Percentiles rank a stretch among this genome's conserved stretches.
Conservation (phyloP, 2,797 vertebrate species). For the Delichon dasypus region DNA sequence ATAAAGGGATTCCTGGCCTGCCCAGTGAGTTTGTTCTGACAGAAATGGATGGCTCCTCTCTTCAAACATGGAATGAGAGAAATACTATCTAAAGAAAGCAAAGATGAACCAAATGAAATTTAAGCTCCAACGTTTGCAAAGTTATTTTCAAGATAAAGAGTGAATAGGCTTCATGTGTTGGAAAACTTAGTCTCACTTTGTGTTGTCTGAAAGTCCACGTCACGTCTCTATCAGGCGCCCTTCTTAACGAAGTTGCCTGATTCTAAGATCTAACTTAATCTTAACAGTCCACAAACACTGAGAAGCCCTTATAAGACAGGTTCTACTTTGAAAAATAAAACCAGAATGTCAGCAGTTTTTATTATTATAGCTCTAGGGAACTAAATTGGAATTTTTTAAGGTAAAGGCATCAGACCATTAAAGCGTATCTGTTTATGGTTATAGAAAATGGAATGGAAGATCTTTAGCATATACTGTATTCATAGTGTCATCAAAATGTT, state of each 20-base stretch:
- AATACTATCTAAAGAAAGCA: neutral
- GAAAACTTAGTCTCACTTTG: neutral
- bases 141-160: neutral
- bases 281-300: neutral
- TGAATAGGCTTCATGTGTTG: neutral
- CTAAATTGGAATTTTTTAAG: conserved; percentile 74
- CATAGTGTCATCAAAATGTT: conserved; percentile 66
- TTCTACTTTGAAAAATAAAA: conserved; percentile 60
- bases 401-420: conserved; percentile 73
- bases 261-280: neutral
- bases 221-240: neutral
- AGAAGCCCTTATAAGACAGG: neutral
- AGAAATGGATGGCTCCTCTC: neutral
- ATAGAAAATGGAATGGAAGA: conserved; percentile 69
- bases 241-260: neutral
- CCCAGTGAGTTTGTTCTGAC: neutral
- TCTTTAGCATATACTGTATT: conserved; percentile 69
- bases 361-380: conserved; percentile 70
- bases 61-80: neutral
- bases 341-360: conserved; percentile 71
- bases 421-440: conserved; percentile 72
- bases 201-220: neutral
- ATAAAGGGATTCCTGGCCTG: neutral
- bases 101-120: neutral
- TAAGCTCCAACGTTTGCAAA: neutral